Base-by-base conservation (phyloP, 1,140 invertebrate genomes). In the Eupristina koningsbergeri region DNA sequence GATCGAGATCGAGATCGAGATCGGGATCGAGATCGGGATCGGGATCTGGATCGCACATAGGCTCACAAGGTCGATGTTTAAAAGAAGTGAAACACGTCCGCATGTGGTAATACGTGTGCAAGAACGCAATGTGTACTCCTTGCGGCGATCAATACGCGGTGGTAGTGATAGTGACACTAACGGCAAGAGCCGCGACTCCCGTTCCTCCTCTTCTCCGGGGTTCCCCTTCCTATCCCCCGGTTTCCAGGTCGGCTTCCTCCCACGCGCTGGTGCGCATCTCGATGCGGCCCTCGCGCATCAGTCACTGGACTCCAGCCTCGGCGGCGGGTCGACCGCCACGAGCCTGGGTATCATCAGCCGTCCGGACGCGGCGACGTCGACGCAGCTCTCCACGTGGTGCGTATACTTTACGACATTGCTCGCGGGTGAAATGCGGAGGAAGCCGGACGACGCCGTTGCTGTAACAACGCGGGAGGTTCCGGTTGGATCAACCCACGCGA, bases 331-430 rank as follows among this genome's bases (percentile, higher is more conserved):
- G 36, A 71, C 19, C 67, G 31, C 9, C 67, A 11, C 36, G 36
- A 39, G 53, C 53, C 1, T 26, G 22, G 26, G 26, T 15, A 15
- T 9, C 47, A 50, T n/a, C n/a, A n/a, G n/a, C n/a, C n/a, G n/a
- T n/a, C n/a, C 41, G 11, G 15, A 50, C 47, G 15, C 47, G 15
- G 17, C 47, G 13, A 58, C 53, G 19, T 58, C 9, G 53, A 58
- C 53, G 53, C 2, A 1, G 53, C 53, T 13, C 73, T 75, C 73
- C 73, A 75, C 73, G 73, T 75, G 73, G 73, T 50, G 73, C 45
- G 45, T 75, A 75, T 75, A 53, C 7, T 3, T 8, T 6, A 9
- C 53, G 53, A 26, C 22, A 9, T 50, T 45, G 41, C 41, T 45
- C 22, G 53, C 53, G 26, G 19, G 53, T 58, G 53, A 6, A 17